phyloP scores from a whole-genome alignment of 2,888 invertebrate species.

The Sarcophaga rosellei region DNA sequence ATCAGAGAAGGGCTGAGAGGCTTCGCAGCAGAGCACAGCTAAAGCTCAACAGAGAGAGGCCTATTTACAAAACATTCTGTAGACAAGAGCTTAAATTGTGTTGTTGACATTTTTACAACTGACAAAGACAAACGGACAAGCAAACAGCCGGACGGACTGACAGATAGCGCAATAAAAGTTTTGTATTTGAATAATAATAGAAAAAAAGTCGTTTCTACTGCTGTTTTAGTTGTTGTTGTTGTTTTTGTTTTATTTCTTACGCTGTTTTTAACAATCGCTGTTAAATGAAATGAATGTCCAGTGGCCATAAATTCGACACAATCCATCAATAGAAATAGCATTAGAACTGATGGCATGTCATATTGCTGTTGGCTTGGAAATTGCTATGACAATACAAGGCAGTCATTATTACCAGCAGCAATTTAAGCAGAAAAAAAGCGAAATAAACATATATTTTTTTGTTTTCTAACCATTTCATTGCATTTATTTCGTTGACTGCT shows the following conservation, averaged over 20 bases:
- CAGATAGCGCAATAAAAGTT: slow-evolving; percentile 63
- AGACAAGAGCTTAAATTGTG: slow-evolving; percentile 45
- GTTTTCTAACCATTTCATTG: too few relatives aligned
- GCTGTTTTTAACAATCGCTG: slow-evolving; percentile 4
- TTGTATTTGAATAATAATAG: slow-evolving; percentile 57
- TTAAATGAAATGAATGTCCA: slow-evolving; percentile 51
- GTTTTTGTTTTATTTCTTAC: background rate
- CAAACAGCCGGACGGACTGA: background rate
- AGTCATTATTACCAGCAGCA: background rate
- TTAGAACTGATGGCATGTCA: background rate
- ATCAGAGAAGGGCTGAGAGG: background rate
- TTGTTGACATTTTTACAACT: slow-evolving; percentile 63
- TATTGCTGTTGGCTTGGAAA: background rate
- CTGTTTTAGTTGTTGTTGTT: too few relatives aligned
- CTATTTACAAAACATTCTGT: slow-evolving; percentile 8
- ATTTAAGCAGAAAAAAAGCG: too few relatives aligned
- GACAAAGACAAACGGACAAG: background rate
- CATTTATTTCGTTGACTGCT: too few relatives aligned
- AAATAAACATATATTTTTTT: too few relatives aligned
- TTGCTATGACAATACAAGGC: background rate
- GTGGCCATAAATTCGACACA: slow-evolving; percentile 30
- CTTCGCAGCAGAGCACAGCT: background rate
- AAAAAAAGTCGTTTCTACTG: background rate
- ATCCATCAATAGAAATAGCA: slow-evolving; percentile 19
- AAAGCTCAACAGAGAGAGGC: background rate